Evolutionary conservation across 2,888 invertebrate genomes (phyloP), one percentile per base, ranked within the genome.

Genomic region (Synergus umbraculus): DNA sequence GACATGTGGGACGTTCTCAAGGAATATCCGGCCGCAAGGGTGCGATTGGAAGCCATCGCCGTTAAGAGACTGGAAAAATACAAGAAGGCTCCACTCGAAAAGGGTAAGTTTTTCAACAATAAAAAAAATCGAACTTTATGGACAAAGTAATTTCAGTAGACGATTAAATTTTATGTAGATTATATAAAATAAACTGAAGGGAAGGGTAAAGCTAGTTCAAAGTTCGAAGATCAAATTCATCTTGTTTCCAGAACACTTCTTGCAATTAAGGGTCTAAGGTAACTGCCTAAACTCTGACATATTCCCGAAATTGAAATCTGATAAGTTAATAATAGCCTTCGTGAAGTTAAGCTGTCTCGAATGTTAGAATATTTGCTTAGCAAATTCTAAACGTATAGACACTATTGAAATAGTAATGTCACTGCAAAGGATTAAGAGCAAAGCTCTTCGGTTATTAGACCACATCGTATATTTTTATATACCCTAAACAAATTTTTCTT

Each of bases 1-100:
- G 99, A 99, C 94, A 98, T 99, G 97, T 99, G 98, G 99, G 99
- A 99, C 93, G 99, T 99, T 85, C 95, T 98, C 85, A 98, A 99
- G 93, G 98, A 98, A 92, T 98, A 98, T 93, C 98, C 98, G 43
- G 97, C 97, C 37, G 98, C 98, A 83, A 94, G 99, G 92, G 96
- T 99, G 89, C 95, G 98, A 84, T 95, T 99, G 79, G 99, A 99
- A 93, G 97, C 98, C 82, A 98, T 99, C 89, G 99, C 99, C 82
- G 98, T 98, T 90, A 98, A 98, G 93, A 95, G 99, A 92, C 95
- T 99, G 91, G 98, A 98, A 94, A 98, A 98, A 93, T 98, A 98
- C 93, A 98, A 98, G 93, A 97, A 97, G 92, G 97, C 97, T 85
- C 98, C 97, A 77, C 94, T 97, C 83, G 97, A 97, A 92, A 97